phyloP scores from a whole-genome alignment of 2,797 vertebrate genomes.

The Mormyrops attenuatus region DNA sequence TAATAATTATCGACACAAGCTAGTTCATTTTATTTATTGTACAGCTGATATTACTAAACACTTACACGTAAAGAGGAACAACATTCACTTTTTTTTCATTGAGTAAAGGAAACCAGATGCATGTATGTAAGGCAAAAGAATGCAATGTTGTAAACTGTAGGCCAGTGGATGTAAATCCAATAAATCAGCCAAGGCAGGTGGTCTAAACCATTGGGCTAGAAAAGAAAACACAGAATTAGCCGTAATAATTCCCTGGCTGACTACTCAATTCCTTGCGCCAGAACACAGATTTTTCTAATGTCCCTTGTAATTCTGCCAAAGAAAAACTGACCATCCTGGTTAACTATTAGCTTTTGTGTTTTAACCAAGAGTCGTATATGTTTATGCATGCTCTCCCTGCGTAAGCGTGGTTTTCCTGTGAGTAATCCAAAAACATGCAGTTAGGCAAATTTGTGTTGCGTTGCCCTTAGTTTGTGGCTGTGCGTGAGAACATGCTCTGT shows the following conservation, averaged over 20 bases:
- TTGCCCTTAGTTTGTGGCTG: neutral
- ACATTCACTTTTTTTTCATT: neutral
- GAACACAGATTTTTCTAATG: neutral
- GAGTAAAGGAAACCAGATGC: neutral
- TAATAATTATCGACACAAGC: neutral
- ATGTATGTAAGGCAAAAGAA: neutral
- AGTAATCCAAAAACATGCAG: neutral
- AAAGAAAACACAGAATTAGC: neutral
- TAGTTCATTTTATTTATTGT: neutral
- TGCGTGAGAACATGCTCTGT: neutral
- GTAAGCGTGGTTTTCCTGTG: neutral
- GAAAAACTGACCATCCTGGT: neutral
- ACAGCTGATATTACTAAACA: neutral
- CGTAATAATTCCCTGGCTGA: neutral
- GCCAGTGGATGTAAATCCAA: constrained; percentile 9
- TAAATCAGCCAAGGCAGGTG: constrained; percentile 5
- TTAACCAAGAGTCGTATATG: neutral
- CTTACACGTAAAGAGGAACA: neutral
- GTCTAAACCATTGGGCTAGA: neutral
- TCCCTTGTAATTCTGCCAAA: neutral
- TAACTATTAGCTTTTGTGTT: neutral
- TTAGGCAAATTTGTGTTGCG: neutral
- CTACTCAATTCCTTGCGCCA: neutral
- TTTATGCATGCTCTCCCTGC: neutral
- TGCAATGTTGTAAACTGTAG: neutral